phyloP scores from a whole-genome alignment of 2,888 invertebrate species.

The Diachrysia chrysitis region DNA sequence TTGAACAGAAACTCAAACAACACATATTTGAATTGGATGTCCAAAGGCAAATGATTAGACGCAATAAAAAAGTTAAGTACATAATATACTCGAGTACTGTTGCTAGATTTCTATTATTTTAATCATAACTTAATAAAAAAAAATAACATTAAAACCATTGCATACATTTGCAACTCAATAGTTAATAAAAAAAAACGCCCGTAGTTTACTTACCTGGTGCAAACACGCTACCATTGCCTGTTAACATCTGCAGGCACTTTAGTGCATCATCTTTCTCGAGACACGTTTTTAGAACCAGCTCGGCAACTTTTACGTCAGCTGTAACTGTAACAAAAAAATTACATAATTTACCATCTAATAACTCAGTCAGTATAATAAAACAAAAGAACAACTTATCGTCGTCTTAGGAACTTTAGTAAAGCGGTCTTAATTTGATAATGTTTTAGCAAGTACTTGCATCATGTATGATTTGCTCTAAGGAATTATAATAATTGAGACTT shows the following conservation, averaged over 20 bases:
- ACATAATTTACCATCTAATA: not conserved
- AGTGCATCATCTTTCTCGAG: constrained; percentile 67
- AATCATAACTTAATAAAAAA: too few species aligned
- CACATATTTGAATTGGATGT: too few species aligned
- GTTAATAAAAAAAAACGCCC: not conserved
- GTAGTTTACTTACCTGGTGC: constrained; percentile 62
- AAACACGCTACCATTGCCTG: constrained; percentile 64
- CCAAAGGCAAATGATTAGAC: too few species aligned
- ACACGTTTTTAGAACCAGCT: constrained; percentile 62
- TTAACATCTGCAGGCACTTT: constrained; percentile 46
- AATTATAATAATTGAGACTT: too few species aligned
- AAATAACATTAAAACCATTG: too few species aligned
- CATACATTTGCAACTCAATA: not conserved
- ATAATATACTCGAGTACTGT: too few species aligned
- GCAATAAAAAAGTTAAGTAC: too few species aligned
- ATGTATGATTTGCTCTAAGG: not conserved
- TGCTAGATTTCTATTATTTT: too few species aligned
- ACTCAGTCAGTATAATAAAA: not conserved
- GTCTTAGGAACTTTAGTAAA: too few species aligned
- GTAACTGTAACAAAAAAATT: constrained; percentile 47
- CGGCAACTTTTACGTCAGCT: constrained; percentile 63
- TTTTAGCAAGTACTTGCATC: not conserved
- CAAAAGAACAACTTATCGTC: too few species aligned
- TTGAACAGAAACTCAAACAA: too few species aligned
- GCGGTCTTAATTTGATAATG: too few species aligned